These are phyloP conservation scores for Daphoenositta chrysoptera DNA, from an alignment of 2,113 vertebrate genomes.

Conservation along the genomic window DNA sequence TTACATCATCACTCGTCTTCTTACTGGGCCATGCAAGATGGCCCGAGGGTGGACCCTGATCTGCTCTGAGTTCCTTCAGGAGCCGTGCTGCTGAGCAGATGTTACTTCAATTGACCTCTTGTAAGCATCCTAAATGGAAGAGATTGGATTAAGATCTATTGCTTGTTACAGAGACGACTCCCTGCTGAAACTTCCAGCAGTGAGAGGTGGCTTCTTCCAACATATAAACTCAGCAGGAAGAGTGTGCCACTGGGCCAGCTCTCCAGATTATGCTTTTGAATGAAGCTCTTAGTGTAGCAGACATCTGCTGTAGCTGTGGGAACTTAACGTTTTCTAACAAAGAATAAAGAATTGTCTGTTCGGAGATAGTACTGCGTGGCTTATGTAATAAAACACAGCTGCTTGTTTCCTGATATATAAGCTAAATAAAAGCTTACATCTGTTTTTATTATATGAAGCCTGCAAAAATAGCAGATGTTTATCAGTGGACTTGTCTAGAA, in stretches of 20 bases:
- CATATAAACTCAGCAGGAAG: neutral
- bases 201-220: neutral
- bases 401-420: conserved; percentile 67
- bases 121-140: neutral
- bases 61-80: neutral
- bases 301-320: conserved; percentile 66
- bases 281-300: conserved; percentile 20
- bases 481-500: conserved; percentile 48
- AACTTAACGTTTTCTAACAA: conserved; percentile 63
- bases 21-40: neutral
- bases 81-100: neutral
- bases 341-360: conserved; percentile 74
- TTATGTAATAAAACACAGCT: conserved; percentile 71
- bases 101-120: neutral
- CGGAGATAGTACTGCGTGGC: conserved; percentile 65
- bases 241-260: neutral
- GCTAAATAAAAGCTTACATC: conserved; percentile 72
- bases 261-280: conserved; percentile 6
- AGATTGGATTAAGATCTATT: neutral
- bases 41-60: neutral
- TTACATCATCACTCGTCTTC: neutral
- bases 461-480: conserved; percentile 73
- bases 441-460: conserved; percentile 60
- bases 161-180: neutral
- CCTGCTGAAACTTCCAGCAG: neutral